A percentile compares a stretch with the other conserved stretches of the same genome.
Evolutionary conservation across 2,797 vertebrate species (phyloP).

Genomic region (Huso huso): DNA sequence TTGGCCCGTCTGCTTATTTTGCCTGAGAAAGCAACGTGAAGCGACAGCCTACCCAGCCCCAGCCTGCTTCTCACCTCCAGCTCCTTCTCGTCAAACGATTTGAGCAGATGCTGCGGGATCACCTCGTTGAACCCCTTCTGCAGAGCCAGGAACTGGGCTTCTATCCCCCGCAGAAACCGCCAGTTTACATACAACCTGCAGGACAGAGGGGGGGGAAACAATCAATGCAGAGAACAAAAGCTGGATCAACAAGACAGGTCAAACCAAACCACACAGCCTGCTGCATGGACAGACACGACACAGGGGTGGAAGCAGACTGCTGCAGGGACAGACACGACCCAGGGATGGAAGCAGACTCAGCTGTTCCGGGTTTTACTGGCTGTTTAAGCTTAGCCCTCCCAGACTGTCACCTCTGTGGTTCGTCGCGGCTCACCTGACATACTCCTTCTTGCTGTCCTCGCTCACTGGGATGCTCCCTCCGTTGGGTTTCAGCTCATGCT

Average conservation of each 20-base stretch:
- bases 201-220: neutral
- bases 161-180: slow-evolving; percentile 91
- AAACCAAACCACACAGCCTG: too few relatives aligned
- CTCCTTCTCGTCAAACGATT: slow-evolving; percentile 97
- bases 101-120: slow-evolving; percentile 94
- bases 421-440: slow-evolving; percentile 58
- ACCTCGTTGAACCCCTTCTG: slow-evolving; percentile 98
- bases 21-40: too few relatives aligned
- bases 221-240: too few relatives aligned
- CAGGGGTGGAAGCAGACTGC: too few relatives aligned
- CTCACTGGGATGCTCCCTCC: slow-evolving; percentile 83
- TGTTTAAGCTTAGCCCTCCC: too few relatives aligned
- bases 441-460: slow-evolving; percentile 79
- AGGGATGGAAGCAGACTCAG: too few relatives aligned
- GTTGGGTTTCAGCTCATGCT: slow-evolving; percentile 94
- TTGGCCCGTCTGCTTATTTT: too few relatives aligned
- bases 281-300: too few relatives aligned
- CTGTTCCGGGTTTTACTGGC: too few relatives aligned
- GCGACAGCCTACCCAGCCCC: neutral
- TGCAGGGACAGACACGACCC: too few relatives aligned
- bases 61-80: slow-evolving; percentile 69
- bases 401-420: too few relatives aligned
- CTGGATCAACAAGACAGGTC: too few relatives aligned
- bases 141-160: slow-evolving; percentile 93
- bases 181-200: slow-evolving; percentile 90